Evolutionary conservation across 2,113 vertebrate genomes (phyloP).

Genomic region (Anarhynchus alexandrinus): DNA sequence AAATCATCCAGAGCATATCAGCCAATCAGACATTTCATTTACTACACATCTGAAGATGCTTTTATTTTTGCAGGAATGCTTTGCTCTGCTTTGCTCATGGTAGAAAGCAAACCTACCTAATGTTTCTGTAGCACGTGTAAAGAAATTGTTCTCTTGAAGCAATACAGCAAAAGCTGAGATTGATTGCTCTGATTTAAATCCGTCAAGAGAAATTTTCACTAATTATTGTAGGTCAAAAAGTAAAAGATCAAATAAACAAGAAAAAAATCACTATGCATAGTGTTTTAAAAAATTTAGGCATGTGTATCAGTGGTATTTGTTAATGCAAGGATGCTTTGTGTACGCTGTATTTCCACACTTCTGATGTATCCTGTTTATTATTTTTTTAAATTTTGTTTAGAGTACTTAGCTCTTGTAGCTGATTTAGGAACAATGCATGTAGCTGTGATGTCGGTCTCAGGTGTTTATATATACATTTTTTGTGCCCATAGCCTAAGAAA

Average conservation of each 20-base stretch:
- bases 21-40: background rate
- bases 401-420: background rate
- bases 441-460: background rate
- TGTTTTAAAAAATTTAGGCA: background rate
- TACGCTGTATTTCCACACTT: background rate
- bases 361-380: no score
- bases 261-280: background rate
- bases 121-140: background rate
- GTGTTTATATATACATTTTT: background rate
- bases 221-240: background rate
- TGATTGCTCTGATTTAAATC: background rate
- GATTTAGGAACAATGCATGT: background rate
- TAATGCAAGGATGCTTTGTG: background rate
- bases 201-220: background rate
- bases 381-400: background rate
- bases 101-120: background rate
- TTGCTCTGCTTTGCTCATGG: background rate
- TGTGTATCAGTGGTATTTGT: background rate
- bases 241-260: background rate
- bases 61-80: background rate
- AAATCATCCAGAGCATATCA: background rate
- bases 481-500: background rate
- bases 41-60: background rate
- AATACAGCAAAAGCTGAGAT: background rate
- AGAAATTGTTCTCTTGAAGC: background rate